Evolutionary conservation across 2,888 invertebrate genomes (phyloP).

Genomic region (Drosophila borealis): DNA sequence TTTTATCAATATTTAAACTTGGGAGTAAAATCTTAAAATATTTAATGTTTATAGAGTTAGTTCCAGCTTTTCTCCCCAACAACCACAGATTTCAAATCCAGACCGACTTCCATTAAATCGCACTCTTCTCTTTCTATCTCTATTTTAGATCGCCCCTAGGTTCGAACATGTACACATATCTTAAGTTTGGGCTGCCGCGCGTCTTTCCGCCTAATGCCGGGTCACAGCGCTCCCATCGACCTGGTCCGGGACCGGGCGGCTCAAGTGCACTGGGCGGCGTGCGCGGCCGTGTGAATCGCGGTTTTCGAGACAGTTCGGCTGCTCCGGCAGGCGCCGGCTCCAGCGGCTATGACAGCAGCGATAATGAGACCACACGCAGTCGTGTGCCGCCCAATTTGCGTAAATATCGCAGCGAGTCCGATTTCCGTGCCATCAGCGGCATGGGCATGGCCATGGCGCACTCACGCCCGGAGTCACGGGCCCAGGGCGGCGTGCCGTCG

Average conservation of each 20-base stretch:
- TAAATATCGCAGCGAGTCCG: conserved; percentile 94
- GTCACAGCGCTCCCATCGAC: conserved; percentile 88
- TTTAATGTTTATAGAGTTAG: too few relatives aligned
- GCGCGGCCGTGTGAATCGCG: conserved; percentile 86
- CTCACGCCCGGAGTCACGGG: conserved; percentile 84
- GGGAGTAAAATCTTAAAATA: too few relatives aligned
- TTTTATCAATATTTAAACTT: too few relatives aligned
- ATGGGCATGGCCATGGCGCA: conserved; percentile 71
- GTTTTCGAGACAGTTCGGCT: conserved; percentile 87
- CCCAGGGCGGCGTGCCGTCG: conserved; percentile 86
- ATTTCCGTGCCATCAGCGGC: conserved; percentile 88
- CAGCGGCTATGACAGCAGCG: conserved; percentile 97
- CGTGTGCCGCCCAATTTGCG: conserved; percentile 85
- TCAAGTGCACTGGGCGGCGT: conserved; percentile 75
- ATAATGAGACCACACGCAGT: conserved; percentile 89
- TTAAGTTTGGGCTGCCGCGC: conserved; percentile 96
- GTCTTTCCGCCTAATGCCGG: conserved; percentile 94
- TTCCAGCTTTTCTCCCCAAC: too few relatives aligned
- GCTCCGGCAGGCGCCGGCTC: conserved; percentile 87
- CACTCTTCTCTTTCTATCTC: neutral
- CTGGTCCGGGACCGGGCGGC: conserved; percentile 78
- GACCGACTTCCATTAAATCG: too few relatives aligned
- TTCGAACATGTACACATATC: conserved; percentile 96
- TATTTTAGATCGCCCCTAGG: conserved; percentile 91
- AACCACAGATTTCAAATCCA: too few relatives aligned